phyloP scores from a whole-genome alignment of 2,113 vertebrate species.

The Erinaceus europaeus region DNA sequence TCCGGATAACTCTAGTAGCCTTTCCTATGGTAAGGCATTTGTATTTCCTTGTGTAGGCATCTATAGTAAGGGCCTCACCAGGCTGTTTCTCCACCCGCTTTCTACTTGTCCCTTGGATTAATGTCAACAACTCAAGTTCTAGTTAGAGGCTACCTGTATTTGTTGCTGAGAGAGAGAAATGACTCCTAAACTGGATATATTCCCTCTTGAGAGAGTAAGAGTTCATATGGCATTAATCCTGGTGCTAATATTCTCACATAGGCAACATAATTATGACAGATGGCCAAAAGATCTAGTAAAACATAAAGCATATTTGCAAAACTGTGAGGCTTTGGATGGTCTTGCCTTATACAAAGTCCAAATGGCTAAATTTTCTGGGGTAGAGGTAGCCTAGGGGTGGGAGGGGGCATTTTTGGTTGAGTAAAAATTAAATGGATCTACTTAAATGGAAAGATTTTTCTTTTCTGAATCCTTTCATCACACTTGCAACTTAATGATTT shows the following conservation, averaged over 20 bases:
- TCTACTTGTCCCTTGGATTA: background rate
- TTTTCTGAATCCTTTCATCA: constrained; percentile 34
- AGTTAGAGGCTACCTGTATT: background rate
- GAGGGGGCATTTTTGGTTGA: constrained; percentile 35
- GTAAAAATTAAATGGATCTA: constrained; percentile 54
- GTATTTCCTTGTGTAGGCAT: constrained; percentile 50
- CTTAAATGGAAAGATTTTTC: constrained; percentile 48
- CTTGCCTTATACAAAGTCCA: constrained; percentile 34
- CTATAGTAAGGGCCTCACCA: constrained; percentile 6
- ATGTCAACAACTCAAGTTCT: constrained; percentile 28
- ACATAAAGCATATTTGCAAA: constrained; percentile 29
- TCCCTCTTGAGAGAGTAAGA: background rate
- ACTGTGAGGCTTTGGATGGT: background rate
- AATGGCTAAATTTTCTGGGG: constrained; percentile 39
- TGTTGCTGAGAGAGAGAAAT: constrained; percentile 18
- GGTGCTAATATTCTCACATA: background rate
- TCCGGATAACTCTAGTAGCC: background rate
- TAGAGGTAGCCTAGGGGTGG: constrained; percentile 8
- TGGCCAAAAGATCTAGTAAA: background rate
- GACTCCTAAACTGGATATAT: background rate
- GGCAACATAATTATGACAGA: constrained; percentile 24
- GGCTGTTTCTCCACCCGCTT: background rate
- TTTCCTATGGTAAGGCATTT: constrained; percentile 30
- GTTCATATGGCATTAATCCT: background rate
- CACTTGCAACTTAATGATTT: constrained; percentile 16